These are phyloP conservation scores for Lophotis ruficrista DNA, from an alignment of 2,113 vertebrate species.

Conservation along the genomic window DNA sequence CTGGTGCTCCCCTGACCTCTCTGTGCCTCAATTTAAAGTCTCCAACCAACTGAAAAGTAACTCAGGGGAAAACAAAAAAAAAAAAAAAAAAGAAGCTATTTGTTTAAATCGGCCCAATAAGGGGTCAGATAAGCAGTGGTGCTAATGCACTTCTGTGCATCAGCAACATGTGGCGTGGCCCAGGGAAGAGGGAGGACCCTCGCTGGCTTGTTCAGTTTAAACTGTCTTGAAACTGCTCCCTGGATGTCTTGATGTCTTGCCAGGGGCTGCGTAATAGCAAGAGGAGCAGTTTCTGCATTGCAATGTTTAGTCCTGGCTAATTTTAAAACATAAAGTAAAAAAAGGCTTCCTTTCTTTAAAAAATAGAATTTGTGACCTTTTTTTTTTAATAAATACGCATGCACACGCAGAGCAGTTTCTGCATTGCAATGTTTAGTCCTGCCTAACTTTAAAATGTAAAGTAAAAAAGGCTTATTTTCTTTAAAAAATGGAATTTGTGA, in stretches of 20 bases:
- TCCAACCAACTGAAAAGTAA: slow-evolving; percentile 21
- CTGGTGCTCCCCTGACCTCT: not conserved
- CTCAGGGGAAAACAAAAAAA: not conserved
- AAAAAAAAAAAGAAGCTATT: not conserved
- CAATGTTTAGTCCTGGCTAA: not conserved
- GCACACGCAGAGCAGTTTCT: not conserved
- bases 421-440: not conserved
- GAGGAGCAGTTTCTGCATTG: not conserved
- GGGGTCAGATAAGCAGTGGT: not conserved
- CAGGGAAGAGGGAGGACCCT: not conserved
- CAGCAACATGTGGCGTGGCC: not conserved
- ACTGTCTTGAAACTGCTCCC: not conserved
- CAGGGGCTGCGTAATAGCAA: not conserved
- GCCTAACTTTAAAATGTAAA: not conserved
- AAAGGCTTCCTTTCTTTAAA: not conserved
- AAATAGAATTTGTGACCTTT: not conserved
- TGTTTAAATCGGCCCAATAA: slow-evolving; percentile 14
- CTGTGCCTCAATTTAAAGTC: not conserved
- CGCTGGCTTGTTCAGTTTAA: not conserved
- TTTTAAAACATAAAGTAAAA: not conserved
- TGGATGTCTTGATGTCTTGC: not conserved
- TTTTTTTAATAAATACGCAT: not conserved
- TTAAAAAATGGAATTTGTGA: not conserved
- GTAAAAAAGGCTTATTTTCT: not conserved
- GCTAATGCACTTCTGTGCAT: not conserved